Evolutionary conservation across 2,797 vertebrate genomes (phyloP).

Genomic region (Rhinophrynus dorsalis): DNA sequence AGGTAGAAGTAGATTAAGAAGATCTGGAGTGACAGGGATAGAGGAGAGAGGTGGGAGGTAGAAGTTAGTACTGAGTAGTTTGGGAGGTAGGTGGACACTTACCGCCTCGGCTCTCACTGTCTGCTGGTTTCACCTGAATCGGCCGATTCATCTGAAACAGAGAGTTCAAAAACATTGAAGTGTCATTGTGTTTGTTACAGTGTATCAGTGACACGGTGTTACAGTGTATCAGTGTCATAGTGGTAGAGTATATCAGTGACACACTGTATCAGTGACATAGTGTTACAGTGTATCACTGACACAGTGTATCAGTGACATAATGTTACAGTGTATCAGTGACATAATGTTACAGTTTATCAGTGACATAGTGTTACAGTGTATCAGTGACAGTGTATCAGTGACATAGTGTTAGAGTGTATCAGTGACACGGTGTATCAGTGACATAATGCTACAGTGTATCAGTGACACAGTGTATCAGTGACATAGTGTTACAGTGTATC

Average conservation of each 20-base stretch:
- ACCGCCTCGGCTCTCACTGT: conserved; percentile 81
- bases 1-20: background rate
- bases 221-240: too few species aligned
- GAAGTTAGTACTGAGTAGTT: too few species aligned
- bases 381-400: background rate
- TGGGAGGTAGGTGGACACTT: background rate
- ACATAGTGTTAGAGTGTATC: background rate
- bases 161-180: conserved; percentile 24
- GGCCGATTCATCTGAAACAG: conserved; percentile 79
- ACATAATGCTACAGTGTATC: too few species aligned
- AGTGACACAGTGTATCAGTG: background rate
- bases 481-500: background rate
- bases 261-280: background rate
- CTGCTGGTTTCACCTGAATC: conserved; percentile 80
- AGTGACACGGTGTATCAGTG: too few species aligned
- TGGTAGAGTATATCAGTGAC: background rate
- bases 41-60: background rate
- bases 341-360: background rate
- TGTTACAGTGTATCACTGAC: background rate
- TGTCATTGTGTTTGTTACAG: too few species aligned
- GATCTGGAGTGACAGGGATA: background rate
- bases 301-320: background rate
- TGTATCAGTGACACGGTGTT: background rate
- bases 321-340: background rate
- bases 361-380: too few species aligned